Evolutionary conservation across 2,113 vertebrate species (phyloP).

Genomic region (Rhodinocichla rosea): DNA sequence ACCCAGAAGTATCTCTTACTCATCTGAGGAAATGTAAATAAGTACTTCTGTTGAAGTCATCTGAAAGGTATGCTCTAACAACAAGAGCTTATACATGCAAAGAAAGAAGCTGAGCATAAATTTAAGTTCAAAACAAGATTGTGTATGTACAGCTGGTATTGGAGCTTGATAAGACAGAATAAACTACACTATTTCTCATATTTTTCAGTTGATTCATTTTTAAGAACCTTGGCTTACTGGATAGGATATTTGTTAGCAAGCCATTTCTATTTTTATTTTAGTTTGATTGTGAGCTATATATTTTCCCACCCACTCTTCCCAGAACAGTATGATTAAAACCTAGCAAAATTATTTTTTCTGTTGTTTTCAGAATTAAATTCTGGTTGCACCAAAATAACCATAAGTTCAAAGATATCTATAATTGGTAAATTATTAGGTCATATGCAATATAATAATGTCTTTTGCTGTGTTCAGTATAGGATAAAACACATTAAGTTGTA

Average conservation of each 20-base stretch:
- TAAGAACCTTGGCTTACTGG: background rate
- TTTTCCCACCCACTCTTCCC: background rate
- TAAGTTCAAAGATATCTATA: background rate
- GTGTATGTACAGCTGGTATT: background rate
- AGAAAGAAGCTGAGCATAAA: background rate
- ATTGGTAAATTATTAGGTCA: background rate
- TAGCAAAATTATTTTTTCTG: background rate
- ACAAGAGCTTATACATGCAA: background rate
- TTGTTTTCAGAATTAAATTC: background rate
- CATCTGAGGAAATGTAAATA: background rate
- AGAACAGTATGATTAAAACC: background rate
- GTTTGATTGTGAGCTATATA: background rate
- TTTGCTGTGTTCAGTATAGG: background rate
- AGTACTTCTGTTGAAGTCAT: background rate
- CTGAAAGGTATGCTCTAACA: background rate
- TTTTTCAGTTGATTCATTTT: background rate
- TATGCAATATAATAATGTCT: background rate
- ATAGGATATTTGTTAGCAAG: background rate
- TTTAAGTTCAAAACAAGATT: background rate
- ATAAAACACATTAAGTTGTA: background rate
- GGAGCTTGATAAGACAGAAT: background rate
- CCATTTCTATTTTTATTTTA: background rate
- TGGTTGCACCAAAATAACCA: background rate
- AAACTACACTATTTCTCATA: background rate
- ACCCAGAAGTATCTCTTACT: background rate